A percentile compares a stretch with the other conserved stretches of the same genome.
These are phyloP conservation scores for Nycteola revayana DNA, from an alignment of 2,888 invertebrate genomes.

Conservation along the genomic window DNA sequence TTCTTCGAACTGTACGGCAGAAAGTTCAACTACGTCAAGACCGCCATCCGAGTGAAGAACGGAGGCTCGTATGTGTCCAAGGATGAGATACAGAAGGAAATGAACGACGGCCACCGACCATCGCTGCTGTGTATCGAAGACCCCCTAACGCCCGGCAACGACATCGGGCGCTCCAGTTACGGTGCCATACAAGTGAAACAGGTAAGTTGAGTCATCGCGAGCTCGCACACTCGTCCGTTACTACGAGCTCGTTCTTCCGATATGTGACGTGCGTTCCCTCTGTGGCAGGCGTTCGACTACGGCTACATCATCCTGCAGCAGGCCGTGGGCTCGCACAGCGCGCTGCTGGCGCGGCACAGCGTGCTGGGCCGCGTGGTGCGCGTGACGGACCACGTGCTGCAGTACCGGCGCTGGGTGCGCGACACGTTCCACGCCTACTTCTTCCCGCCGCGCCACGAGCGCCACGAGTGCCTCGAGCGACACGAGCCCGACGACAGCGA, in stretches of 20 bases:
- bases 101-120: slow-evolving; percentile 96
- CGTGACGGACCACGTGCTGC: slow-evolving; percentile 95
- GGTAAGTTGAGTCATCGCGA: slow-evolving; percentile 32
- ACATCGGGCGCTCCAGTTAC: slow-evolving; percentile 98
- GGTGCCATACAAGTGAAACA: slow-evolving; percentile 90
- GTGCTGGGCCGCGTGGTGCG: slow-evolving; percentile 95
- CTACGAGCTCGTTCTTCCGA: too few relatives aligned
- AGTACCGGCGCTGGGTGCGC: slow-evolving; percentile 79
- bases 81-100: slow-evolving; percentile 94
- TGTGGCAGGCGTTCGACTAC: slow-evolving; percentile 94
- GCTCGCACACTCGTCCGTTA: too few relatives aligned
- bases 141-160: slow-evolving; percentile 97
- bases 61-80: slow-evolving; percentile 97
- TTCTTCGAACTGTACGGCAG: slow-evolving; percentile 98
- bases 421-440: slow-evolving; percentile 71
- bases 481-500: slow-evolving; percentile 40
- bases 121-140: slow-evolving; percentile 98
- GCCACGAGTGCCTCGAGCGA: slow-evolving; percentile 17
- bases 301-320: slow-evolving; percentile 93
- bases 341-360: slow-evolving; percentile 63
- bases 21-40: slow-evolving; percentile 97
- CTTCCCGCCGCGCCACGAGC: slow-evolving; percentile 53
- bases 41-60: slow-evolving; percentile 95
- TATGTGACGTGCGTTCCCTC: too few relatives aligned
- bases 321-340: slow-evolving; percentile 82